Evolutionary conservation across 2,113 vertebrate genomes (phyloP).

Genomic region (Neogale vison): DNA sequence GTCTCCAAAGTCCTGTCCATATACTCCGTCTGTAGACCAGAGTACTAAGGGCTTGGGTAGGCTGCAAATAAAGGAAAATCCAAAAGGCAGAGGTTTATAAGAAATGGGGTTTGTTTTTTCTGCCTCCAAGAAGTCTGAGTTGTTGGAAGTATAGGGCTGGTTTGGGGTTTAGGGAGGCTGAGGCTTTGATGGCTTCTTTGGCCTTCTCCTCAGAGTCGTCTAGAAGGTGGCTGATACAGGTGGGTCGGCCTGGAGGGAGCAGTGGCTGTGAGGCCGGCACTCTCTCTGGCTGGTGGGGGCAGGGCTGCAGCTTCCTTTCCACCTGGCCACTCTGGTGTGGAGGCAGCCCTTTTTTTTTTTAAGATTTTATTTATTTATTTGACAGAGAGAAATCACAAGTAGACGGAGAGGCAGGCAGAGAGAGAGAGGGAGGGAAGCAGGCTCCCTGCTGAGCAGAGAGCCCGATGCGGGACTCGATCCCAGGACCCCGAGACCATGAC

Average conservation of each 20-base stretch:
- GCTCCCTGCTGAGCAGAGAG: too few relatives aligned
- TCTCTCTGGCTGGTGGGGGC: not conserved
- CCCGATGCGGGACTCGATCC: too few relatives aligned
- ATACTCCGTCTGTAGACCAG: not conserved
- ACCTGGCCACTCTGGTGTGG: not conserved
- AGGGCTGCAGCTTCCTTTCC: not conserved
- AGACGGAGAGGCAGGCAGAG: too few relatives aligned
- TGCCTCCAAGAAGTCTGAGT: not conserved
- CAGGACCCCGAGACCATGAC: too few relatives aligned
- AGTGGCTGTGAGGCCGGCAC: not conserved
- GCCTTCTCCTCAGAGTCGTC: not conserved
- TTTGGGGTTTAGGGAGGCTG: not conserved
- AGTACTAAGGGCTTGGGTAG: not conserved
- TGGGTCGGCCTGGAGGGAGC: not conserved
- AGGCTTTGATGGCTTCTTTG: not conserved
- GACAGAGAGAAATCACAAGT: too few relatives aligned
- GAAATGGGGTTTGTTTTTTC: not conserved
- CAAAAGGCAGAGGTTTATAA: not conserved
- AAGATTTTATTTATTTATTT: too few relatives aligned
- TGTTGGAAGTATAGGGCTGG: not conserved
- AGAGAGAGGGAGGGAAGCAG: too few relatives aligned
- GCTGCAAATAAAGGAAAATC: not conserved
- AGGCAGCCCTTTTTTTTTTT: not conserved
- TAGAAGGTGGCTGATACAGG: not conserved
- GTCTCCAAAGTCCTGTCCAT: not conserved